Percentiles rank a stretch among this genome's conserved stretches.
These are phyloP conservation scores for Ochropleura plecta DNA, from an alignment of 2,888 invertebrate genomes.

Conservation along the genomic window DNA sequence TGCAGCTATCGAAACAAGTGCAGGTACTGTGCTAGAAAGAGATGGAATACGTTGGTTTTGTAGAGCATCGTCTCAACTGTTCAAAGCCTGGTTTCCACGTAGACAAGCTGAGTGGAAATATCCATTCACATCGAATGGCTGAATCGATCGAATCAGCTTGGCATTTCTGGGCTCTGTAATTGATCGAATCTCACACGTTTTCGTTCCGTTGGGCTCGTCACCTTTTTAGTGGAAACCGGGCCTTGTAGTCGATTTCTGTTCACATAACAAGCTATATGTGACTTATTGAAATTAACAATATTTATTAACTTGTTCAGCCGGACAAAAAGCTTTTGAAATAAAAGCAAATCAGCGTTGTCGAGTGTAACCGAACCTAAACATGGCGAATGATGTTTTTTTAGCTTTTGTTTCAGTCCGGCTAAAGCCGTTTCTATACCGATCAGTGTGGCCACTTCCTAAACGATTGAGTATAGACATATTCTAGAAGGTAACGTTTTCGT, in stretches of 20 bases:
- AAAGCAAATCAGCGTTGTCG: not conserved
- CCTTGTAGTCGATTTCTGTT: not conserved
- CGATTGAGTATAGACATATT: too few species aligned
- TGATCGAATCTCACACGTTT: not conserved
- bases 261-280: not conserved
- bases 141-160: not conserved
- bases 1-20: conserved; percentile 36
- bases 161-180: not conserved
- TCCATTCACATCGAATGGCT: not conserved
- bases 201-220: not conserved
- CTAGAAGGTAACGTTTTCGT: too few species aligned
- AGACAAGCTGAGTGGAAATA: not conserved
- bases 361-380: not conserved
- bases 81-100: not conserved
- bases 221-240: not conserved
- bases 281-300: not conserved
- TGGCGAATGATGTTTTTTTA: not conserved
- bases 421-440: too few species aligned
- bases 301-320: not conserved
- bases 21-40: conserved; percentile 17
- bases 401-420: not conserved
- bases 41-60: not conserved
- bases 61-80: not conserved
- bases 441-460: too few species aligned
- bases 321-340: not conserved